Evolutionary conservation across 2,888 invertebrate species (phyloP).

Genomic region (Ptychoptera contaminata): DNA sequence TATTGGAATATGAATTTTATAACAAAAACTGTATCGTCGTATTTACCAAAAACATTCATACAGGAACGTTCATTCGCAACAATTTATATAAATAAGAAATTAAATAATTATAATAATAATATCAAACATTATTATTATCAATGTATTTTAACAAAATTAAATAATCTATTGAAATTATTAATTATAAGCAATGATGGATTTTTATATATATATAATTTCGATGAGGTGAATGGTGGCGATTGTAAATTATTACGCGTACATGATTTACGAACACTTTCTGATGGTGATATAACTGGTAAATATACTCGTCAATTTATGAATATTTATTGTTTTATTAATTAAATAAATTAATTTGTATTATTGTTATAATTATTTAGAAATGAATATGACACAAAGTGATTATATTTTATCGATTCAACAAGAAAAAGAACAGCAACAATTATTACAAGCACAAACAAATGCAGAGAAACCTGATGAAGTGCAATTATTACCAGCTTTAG

Average conservation of each 20-base stretch:
- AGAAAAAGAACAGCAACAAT: constrained; percentile 3
- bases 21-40: constrained; percentile 27
- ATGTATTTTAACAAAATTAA: constrained; percentile 24
- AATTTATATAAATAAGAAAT: constrained; percentile 11
- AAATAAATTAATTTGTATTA: background rate
- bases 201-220: constrained; percentile 28
- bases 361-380: constrained; percentile 12
- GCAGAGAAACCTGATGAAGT: background rate
- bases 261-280: constrained; percentile 22
- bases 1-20: constrained; percentile 23
- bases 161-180: constrained; percentile 24
- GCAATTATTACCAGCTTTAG: background rate
- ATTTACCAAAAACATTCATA: constrained; percentile 26
- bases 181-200: constrained; percentile 31
- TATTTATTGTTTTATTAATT: background rate
- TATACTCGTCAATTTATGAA: no score
- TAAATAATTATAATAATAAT: no score
- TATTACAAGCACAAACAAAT: background rate
- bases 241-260: constrained; percentile 27
- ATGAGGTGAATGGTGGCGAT: constrained; percentile 23
- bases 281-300: constrained; percentile 25
- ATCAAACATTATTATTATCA: constrained; percentile 6
- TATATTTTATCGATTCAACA: constrained; percentile 6
- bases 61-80: constrained; percentile 31
- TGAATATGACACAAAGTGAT: constrained; percentile 9